Evolutionary conservation across 2,888 invertebrate genomes (phyloP), one percentile per base, ranked within the genome.

Genomic region (Leucania comma): DNA sequence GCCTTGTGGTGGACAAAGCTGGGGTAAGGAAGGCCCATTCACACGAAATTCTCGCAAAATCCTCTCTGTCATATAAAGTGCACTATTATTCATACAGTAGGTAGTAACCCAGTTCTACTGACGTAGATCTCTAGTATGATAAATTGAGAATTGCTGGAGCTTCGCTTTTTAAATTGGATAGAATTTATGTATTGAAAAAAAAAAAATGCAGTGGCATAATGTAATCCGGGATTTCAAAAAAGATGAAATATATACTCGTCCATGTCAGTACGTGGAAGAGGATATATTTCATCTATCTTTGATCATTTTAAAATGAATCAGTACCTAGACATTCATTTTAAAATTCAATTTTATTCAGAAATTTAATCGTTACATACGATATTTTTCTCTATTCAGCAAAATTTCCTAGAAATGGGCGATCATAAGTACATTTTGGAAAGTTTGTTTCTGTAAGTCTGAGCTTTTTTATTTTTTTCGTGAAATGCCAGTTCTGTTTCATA

Each of bases 11-110:
- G 91, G 91, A 93, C 93, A 93, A 93, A 90, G 91, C 88, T 86
- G 76, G 81, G 79, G 82, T 68, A 76, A 81, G 82, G 85, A 78
- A 72, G 78, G 77, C 83, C 88, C 88, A 91, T 92, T 92, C 93
- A 91, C 89, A 88, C 87, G 88, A 91, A 92, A 92, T 89, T 90
- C 90, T 88, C 88, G 85, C 81, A 77, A 89, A 93, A 93, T 92
- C 91, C 92, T 87, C 86, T 84, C 89, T 91, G 92, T 92, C 92
- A 91, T 84, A 91, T 90, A 91, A 91, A 93, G 89, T 92, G 90
- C 91, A 93, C 94, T 92, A 93, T 94, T 93, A 94, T 91, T 93
- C 93, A 93, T 88, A 83, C 83, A 83, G 85, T 85, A 87, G 87
- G 86, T 81, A 86, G 83, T 85, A 89, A 88, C 88, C 88, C 87